A percentile compares a stretch with the other conserved stretches of the same genome.
Evolutionary conservation across 2,113 vertebrate genomes (phyloP).

Genomic region (Okapia johnstoni): DNA sequence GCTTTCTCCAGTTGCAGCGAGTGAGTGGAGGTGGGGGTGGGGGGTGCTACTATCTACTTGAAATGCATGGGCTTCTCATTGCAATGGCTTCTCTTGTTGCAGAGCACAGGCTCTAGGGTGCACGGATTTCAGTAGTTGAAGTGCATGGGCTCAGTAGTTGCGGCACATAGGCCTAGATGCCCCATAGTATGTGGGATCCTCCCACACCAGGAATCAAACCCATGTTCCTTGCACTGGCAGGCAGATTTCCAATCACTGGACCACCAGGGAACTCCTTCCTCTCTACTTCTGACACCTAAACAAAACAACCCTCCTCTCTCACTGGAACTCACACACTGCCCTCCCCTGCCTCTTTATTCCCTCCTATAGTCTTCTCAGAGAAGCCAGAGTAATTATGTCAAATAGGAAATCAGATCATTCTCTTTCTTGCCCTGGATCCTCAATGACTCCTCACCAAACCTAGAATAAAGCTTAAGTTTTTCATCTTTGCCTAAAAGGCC

Average conservation of each 20-base stretch:
- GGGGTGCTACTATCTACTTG: neutral
- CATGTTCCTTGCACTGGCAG: neutral
- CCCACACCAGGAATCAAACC: neutral
- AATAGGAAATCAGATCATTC: neutral
- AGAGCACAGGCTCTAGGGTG: neutral
- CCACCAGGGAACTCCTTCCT: neutral
- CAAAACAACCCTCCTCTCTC: neutral
- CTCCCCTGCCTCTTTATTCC: neutral
- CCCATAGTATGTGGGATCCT: neutral
- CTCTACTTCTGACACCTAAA: neutral
- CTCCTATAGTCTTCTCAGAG: neutral
- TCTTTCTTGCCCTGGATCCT: neutral
- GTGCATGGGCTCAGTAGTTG: neutral
- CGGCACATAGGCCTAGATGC: neutral
- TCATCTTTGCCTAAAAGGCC: neutral
- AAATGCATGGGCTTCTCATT: neutral
- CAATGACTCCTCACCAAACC: neutral
- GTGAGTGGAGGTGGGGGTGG: neutral
- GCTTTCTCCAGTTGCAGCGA: neutral
- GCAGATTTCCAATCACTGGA: neutral
- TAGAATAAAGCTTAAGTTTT: neutral
- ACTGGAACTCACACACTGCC: neutral
- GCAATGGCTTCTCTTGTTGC: neutral
- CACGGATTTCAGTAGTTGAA: neutral
- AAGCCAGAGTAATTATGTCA: neutral